A percentile compares a stretch with the other conserved stretches of the same genome.
Conservation (phyloP, 2,797 vertebrate species). For the Sebastes goodei region DNA sequence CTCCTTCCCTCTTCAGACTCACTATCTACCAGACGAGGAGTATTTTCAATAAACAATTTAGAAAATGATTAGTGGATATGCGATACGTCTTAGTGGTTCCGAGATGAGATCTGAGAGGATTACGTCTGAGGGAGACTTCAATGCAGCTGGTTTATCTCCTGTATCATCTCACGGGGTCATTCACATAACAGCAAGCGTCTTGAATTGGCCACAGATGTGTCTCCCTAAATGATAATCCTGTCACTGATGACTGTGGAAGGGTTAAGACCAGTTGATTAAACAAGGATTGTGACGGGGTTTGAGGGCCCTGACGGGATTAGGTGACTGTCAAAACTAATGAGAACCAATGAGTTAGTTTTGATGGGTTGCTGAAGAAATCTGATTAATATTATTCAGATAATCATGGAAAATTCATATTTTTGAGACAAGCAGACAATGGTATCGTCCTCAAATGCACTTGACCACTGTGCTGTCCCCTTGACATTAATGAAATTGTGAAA, state of each 20-base stretch:
- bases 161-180: conserved; percentile 69
- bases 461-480: neutral
- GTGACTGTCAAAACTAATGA: conserved; percentile 63
- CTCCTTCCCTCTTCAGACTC: conserved; percentile 8
- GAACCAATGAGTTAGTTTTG: conserved; percentile 29
- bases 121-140: conserved; percentile 59
- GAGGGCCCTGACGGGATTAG: conserved; percentile 58
- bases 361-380: neutral
- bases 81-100: conserved; percentile 60
- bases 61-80: conserved; percentile 73
- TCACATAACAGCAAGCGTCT: conserved; percentile 57
- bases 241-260: conserved; percentile 64
- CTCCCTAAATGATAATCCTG: conserved; percentile 69
- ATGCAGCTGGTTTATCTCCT: conserved; percentile 64
- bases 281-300: conserved; percentile 54
- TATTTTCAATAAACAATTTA: conserved; percentile 74
- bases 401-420: neutral
- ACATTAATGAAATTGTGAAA: neutral
- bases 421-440: neutral
- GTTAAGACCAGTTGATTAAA: conserved; percentile 70
- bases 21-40: conserved; percentile 36
- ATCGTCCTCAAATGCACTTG: neutral
- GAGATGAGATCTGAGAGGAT: conserved; percentile 64
- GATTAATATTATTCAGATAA: conserved; percentile 42
- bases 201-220: conserved; percentile 79